Conservation (phyloP, 2,113 vertebrate species). For the Phainopepla nitens region DNA sequence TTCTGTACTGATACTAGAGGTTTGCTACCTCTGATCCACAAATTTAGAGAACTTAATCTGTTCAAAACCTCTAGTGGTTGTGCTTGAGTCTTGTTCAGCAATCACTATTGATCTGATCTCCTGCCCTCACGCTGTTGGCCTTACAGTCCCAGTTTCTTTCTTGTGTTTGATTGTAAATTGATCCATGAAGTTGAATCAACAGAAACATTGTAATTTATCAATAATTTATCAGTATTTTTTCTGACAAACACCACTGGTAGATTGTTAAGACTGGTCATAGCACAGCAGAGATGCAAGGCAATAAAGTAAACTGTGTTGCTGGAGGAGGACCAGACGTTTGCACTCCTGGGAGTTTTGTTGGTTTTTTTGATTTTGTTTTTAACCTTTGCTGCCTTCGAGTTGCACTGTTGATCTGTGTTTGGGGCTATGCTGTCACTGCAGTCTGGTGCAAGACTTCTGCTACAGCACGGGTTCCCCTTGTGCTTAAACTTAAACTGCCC, state of each 20-base stretch:
- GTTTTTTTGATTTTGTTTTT: neutral
- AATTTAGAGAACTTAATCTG: neutral
- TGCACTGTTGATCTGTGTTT: neutral
- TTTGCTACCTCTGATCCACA: neutral
- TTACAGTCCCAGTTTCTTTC: neutral
- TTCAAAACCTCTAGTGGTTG: neutral
- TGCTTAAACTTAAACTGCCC: neutral
- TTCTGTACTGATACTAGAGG: neutral
- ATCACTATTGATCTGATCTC: neutral
- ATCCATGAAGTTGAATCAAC: neutral
- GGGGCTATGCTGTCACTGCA: neutral
- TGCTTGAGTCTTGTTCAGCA: neutral
- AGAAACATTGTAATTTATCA: neutral
- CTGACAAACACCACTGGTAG: neutral
- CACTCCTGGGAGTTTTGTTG: neutral
- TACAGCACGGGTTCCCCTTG: neutral
- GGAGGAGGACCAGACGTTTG: neutral
- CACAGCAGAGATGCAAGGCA: neutral
- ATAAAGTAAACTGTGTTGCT: neutral
- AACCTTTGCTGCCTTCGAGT: neutral
- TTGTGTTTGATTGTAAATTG: neutral
- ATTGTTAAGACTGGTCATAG: neutral
- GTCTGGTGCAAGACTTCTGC: neutral
- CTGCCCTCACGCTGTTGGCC: fast-evolving
- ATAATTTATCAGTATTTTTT: neutral